Evolutionary conservation across 2,113 vertebrate species (phyloP).

Genomic region (Pterophyllum scalare): DNA sequence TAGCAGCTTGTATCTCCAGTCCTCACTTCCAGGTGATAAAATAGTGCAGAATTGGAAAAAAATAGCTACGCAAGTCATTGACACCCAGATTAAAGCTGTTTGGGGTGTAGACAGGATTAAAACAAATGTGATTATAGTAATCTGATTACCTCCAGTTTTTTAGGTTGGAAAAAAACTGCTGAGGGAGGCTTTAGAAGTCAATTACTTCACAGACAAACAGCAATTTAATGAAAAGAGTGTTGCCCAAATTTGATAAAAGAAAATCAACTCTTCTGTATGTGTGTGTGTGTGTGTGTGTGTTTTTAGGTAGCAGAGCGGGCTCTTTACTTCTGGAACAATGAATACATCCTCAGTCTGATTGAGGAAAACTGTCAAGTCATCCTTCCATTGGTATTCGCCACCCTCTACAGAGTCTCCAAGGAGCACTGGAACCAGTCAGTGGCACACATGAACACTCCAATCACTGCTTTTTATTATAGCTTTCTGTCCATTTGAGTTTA

Average conservation of each 20-base stretch:
- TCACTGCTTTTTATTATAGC: not conserved
- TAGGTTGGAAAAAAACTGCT: not conserved
- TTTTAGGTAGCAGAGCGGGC: constrained; percentile 93
- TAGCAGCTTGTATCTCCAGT: constrained; percentile 91
- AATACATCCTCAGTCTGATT: constrained; percentile 93
- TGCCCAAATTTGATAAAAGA: not conserved
- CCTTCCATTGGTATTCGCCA: constrained; percentile 91
- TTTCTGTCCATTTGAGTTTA: not conserved
- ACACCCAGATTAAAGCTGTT: not conserved
- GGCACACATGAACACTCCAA: not conserved
- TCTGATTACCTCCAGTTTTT: not conserved
- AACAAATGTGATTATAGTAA: not conserved
- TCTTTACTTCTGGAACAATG: constrained; percentile 96
- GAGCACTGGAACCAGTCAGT: constrained; percentile 97
- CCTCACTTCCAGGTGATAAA: constrained; percentile 90
- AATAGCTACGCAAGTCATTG: not conserved
- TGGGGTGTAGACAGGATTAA: not conserved
- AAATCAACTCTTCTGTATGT: not conserved
- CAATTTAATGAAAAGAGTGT: not conserved
- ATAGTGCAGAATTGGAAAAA: not conserved
- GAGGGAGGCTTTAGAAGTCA: not conserved
- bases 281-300: constrained; percentile 4
- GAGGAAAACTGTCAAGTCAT: constrained; percentile 94
- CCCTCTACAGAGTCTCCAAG: constrained; percentile 93
- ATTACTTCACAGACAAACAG: not conserved